Conservation (phyloP, 2,888 invertebrate genomes). For the Steromphala cineraria region DNA sequence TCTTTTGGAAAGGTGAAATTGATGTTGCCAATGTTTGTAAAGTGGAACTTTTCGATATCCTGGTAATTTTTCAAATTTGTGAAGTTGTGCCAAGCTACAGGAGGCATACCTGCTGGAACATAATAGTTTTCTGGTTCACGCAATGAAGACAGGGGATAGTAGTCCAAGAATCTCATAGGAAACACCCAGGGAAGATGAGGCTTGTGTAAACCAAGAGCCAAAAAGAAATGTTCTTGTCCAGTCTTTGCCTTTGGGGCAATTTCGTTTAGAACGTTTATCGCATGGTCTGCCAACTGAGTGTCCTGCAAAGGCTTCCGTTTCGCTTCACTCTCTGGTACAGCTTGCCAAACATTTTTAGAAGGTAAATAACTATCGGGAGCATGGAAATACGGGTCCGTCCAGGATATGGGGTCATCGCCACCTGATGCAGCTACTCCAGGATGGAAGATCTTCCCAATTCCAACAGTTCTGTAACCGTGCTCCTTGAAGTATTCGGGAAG, state of each 20-base stretch:
- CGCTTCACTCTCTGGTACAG: neutral
- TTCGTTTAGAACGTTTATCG: neutral
- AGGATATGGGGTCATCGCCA: neutral
- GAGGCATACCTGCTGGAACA: neutral
- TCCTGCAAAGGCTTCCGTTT: neutral
- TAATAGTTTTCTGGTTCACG: neutral
- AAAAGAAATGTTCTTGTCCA: slow-evolving; percentile 41
- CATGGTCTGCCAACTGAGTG: neutral
- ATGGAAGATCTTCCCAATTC: slow-evolving; percentile 42
- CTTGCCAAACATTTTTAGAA: neutral
- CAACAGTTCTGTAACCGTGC: slow-evolving; percentile 23
- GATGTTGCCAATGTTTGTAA: neutral
- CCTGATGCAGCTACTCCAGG: slow-evolving; percentile 13
- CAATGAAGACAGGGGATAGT: neutral
- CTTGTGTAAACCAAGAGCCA: slow-evolving; percentile 48
- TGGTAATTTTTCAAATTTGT: neutral
- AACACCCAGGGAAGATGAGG: slow-evolving; percentile 49
- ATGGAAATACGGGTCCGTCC: neutral
- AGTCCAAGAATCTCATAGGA: slow-evolving; percentile 35
- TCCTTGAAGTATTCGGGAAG: slow-evolving; percentile 38
- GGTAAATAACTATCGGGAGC: too few relatives aligned
- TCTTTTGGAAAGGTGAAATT: slow-evolving; percentile 30
- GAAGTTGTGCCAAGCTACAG: neutral
- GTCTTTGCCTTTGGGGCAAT: neutral
- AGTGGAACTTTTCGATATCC: neutral